phyloP scores from a whole-genome alignment of 2,888 invertebrate genomes.

The Escarpia spicata region DNA sequence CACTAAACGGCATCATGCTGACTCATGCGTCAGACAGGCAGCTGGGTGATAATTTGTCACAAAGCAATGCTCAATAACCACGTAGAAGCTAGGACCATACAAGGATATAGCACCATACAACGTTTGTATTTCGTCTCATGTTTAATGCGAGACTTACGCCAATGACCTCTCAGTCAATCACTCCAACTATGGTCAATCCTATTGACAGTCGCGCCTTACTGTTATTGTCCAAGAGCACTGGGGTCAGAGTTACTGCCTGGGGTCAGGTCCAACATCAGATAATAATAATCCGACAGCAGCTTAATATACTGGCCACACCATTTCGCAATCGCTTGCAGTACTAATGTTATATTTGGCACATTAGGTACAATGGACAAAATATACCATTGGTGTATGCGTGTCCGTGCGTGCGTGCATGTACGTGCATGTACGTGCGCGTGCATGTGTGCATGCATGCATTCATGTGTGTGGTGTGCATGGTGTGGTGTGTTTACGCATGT shows the following conservation, averaged over 20 bases:
- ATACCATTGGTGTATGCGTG: not conserved
- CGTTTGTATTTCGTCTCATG: not conserved
- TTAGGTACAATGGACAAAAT: not conserved
- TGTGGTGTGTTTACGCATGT: too few relatives aligned
- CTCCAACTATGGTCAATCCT: not conserved
- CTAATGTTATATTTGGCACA: not conserved
- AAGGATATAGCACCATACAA: not conserved
- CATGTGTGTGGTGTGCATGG: too few relatives aligned
- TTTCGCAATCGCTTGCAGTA: not conserved
- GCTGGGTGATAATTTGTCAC: not conserved
- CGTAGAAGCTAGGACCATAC: not conserved
- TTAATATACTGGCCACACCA: not conserved
- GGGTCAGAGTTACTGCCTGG: not conserved
- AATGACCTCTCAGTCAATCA: not conserved
- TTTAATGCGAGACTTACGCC: not conserved
- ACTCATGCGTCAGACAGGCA: not conserved
- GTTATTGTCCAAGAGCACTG: not conserved
- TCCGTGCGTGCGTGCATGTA: not conserved
- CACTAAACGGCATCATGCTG: not conserved
- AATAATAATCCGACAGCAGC: not conserved
- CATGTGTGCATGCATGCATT: conserved; percentile 25
- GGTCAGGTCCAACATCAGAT: not conserved
- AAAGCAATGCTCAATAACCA: not conserved
- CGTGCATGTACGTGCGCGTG: conserved; percentile 17
- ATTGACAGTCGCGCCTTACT: not conserved